Evolutionary conservation across 2,113 vertebrate species (phyloP).

Genomic region (Neodontobutis hainanensis): DNA sequence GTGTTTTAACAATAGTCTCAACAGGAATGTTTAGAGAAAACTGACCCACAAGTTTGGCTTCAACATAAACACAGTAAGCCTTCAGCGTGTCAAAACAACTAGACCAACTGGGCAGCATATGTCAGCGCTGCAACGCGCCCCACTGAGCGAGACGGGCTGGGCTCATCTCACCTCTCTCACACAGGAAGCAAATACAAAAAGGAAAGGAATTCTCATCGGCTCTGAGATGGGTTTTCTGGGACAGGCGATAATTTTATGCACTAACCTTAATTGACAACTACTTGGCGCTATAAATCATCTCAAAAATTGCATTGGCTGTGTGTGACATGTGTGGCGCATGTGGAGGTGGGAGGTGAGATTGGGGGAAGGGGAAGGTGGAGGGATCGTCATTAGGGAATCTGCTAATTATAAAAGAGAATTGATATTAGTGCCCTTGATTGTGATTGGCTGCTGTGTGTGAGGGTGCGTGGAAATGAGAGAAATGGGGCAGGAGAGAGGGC

Average conservation of each 20-base stretch:
- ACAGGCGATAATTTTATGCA: conserved; percentile 81
- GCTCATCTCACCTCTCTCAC: conserved; percentile 27
- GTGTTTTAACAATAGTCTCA: conserved; percentile 39
- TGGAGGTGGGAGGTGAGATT: conserved; percentile 64
- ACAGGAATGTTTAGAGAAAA: conserved; percentile 16
- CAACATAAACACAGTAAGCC: conserved; percentile 24
- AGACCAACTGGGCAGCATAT: conserved; percentile 31
- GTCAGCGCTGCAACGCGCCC: conserved; percentile 18
- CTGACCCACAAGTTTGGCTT: conserved; percentile 21
- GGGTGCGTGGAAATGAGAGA: conserved; percentile 7
- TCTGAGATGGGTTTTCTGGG: conserved; percentile 75
- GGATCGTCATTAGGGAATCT: conserved; percentile 74
- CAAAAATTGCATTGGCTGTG: conserved; percentile 38
- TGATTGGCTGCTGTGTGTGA: conserved; percentile 43
- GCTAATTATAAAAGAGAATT: conserved; percentile 85
- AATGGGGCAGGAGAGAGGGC: neutral
- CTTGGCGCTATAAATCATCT: conserved; percentile 81
- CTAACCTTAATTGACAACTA: conserved; percentile 85
- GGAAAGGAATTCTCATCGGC: conserved; percentile 48
- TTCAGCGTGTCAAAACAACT: conserved; percentile 44
- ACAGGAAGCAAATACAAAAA: conserved; percentile 22
- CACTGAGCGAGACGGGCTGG: conserved; percentile 33
- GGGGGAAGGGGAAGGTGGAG: conserved; percentile 40
- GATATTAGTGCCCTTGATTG: conserved; percentile 81
- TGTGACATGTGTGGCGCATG: conserved; percentile 8